A percentile compares a stretch with the other conserved stretches of the same genome.
Evolutionary conservation across 2,797 vertebrate genomes (phyloP).

Genomic region (Danio albolineatus): DNA sequence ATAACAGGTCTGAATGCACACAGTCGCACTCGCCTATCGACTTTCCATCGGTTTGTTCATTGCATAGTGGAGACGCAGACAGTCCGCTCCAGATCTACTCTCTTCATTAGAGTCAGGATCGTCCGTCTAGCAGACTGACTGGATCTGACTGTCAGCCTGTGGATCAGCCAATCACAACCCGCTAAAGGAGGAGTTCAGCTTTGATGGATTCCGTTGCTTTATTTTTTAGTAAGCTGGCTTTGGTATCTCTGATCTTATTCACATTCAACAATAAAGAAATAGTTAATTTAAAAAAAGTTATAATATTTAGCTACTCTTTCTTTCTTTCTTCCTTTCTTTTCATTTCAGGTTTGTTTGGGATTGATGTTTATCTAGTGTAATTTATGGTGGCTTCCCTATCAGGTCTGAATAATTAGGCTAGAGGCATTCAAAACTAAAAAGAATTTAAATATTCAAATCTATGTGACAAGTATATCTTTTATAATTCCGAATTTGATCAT

Average conservation of each 20-base stretch:
- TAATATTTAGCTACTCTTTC: not conserved
- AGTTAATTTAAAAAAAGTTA: not conserved
- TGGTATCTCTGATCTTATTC: not conserved
- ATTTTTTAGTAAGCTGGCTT: not conserved
- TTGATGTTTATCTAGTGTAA: not conserved
- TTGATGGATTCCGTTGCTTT: conserved; percentile 2
- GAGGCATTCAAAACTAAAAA: too few relatives aligned
- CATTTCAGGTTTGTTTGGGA: not conserved
- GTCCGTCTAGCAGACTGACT: conserved; percentile 3
- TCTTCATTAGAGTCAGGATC: conserved; percentile 13
- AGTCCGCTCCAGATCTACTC: conserved; percentile 9
- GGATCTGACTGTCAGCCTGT: conserved; percentile 16
- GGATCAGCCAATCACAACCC: conserved; percentile 47
- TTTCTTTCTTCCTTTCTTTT: not conserved
- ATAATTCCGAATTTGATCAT: too few relatives aligned
- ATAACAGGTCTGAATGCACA: conserved; percentile 8
- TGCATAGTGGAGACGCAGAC: conserved; percentile 12
- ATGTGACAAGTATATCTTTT: too few relatives aligned
- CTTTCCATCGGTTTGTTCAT: conserved; percentile 32
- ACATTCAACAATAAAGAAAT: not conserved
- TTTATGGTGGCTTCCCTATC: not conserved
- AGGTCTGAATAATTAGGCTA: too few relatives aligned
- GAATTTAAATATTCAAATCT: too few relatives aligned
- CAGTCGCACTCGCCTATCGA: conserved; percentile 8
- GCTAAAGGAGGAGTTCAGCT: conserved; percentile 39